Evolutionary conservation across 2,113 vertebrate genomes (phyloP).

Genomic region (Scortum barcoo): DNA sequence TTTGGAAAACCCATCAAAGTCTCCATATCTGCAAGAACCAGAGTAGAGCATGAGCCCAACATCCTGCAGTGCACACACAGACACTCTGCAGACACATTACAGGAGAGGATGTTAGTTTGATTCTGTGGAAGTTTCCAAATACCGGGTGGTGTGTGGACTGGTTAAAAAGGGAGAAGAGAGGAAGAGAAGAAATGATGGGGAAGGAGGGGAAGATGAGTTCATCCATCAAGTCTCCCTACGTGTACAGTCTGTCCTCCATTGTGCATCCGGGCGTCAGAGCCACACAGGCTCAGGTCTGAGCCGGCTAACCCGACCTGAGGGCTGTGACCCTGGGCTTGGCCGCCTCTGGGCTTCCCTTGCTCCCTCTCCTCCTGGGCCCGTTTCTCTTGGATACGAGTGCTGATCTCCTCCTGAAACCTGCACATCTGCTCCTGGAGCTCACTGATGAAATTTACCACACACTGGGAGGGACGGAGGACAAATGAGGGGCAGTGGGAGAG

Average conservation of each 20-base stretch:
- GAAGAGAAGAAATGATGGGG: conserved; percentile 54
- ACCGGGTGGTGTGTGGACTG: conserved; percentile 55
- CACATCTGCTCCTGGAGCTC: conserved; percentile 99
- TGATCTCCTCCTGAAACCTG: conserved; percentile 97
- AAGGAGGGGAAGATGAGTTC: conserved; percentile 64
- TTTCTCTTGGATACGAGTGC: conserved; percentile 94
- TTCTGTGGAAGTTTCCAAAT: conserved; percentile 64
- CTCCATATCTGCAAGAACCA: conserved; percentile 49
- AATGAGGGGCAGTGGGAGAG: conserved; percentile 42
- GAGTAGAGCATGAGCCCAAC: conserved; percentile 32
- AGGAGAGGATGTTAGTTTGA: conserved; percentile 73
- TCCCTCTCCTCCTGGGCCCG: conserved; percentile 85
- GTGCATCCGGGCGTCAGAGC: conserved; percentile 67
- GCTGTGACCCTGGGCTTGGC: conserved; percentile 64
- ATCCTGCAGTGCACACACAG: conserved; percentile 54
- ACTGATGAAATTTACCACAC: conserved; percentile 98
- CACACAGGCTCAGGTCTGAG: conserved; percentile 63
- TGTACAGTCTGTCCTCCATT: conserved; percentile 90
- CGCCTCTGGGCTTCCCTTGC: conserved; percentile 74
- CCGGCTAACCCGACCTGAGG: conserved; percentile 51
- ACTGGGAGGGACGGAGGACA: conserved; percentile 83
- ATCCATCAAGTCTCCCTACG: conserved; percentile 90
- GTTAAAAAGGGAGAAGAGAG: conserved; percentile 64
- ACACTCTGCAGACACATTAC: conserved; percentile 33
- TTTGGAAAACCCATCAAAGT: conserved; percentile 60